These are phyloP conservation scores for Myopa testacea DNA, from an alignment of 2,888 invertebrate species.

Conservation along the genomic window DNA sequence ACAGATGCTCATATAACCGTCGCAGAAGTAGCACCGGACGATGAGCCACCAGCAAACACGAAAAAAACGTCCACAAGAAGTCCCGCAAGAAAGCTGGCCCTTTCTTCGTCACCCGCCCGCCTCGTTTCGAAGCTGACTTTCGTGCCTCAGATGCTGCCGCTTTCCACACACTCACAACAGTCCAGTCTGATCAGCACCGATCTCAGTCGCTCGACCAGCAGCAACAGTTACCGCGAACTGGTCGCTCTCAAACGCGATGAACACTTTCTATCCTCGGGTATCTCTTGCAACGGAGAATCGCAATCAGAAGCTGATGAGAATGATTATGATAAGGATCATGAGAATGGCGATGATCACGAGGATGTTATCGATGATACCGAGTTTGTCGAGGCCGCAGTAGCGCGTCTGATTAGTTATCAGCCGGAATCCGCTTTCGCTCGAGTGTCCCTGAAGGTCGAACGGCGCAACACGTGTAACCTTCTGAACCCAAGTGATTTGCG, in stretches of 20 bases:
- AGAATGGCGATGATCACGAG: constrained; percentile 43
- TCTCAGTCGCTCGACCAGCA: constrained; percentile 52
- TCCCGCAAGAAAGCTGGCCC: not conserved
- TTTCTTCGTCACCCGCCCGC: constrained; percentile 16
- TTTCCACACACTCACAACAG: constrained; percentile 46
- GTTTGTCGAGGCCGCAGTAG: constrained; percentile 43
- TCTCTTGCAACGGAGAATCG: constrained; percentile 65
- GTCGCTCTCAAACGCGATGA: constrained; percentile 54
- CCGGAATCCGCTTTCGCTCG: not conserved
- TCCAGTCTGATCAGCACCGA: constrained; percentile 58
- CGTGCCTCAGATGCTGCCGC: not conserved
- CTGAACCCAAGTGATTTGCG: constrained; percentile 56
- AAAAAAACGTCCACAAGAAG: not conserved
- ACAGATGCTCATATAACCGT: constrained; percentile 55
- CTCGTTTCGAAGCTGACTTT: not conserved
- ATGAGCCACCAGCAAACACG: constrained; percentile 32
- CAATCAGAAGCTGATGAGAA: constrained; percentile 49
- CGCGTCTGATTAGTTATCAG: constrained; percentile 33
- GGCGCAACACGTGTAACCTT: not conserved
- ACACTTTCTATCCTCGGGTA: constrained; percentile 64
- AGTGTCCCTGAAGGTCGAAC: not conserved
- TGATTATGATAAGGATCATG: constrained; percentile 19
- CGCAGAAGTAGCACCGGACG: constrained; percentile 20
- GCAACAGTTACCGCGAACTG: constrained; percentile 45
- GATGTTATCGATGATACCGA: constrained; percentile 43